Conservation (phyloP, 2,888 invertebrate species). For the Phlogophora meticulosa region DNA sequence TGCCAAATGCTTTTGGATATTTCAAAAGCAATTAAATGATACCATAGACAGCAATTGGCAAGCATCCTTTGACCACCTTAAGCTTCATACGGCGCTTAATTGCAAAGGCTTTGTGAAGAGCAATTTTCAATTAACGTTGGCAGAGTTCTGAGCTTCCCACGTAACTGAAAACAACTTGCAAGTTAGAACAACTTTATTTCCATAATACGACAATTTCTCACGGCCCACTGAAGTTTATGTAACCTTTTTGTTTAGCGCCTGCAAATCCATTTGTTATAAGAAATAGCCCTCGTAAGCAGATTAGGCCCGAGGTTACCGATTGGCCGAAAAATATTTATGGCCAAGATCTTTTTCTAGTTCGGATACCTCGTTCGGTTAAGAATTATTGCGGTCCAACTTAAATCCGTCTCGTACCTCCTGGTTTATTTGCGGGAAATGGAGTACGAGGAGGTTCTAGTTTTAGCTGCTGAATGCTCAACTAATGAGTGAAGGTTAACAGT, state of each 20-base stretch:
- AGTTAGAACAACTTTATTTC: constrained; percentile 14
- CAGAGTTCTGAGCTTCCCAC: constrained; percentile 14
- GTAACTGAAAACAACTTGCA: constrained; percentile 18
- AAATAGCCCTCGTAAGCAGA: constrained; percentile 41
- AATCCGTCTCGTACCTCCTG: constrained; percentile 17
- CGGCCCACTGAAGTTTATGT: constrained; percentile 28
- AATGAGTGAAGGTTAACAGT: constrained; percentile 32
- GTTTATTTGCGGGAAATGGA: constrained; percentile 11
- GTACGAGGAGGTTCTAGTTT: constrained; percentile 8
- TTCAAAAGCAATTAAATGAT: constrained; percentile 44
- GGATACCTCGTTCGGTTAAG: constrained; percentile 25
- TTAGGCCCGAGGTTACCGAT: constrained; percentile 51
- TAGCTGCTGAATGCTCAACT: constrained; percentile 15
- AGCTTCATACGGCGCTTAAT: constrained; percentile 35
- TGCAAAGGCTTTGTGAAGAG: constrained; percentile 35
- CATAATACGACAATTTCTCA: constrained; percentile 16
- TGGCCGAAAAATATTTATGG: constrained; percentile 58
- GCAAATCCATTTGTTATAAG: constrained; percentile 46
- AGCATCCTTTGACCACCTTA: constrained; percentile 48
- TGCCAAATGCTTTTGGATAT: constrained; percentile 17
- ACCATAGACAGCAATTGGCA: constrained; percentile 22
- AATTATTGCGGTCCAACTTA: constrained; percentile 38
- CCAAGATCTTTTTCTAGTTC: constrained; percentile 40
- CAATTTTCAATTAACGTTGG: constrained; percentile 37
- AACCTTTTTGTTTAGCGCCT: constrained; percentile 50